These are phyloP conservation scores for Parnassius smintheus DNA, from an alignment of 2,888 invertebrate genomes.

Conservation along the genomic window DNA sequence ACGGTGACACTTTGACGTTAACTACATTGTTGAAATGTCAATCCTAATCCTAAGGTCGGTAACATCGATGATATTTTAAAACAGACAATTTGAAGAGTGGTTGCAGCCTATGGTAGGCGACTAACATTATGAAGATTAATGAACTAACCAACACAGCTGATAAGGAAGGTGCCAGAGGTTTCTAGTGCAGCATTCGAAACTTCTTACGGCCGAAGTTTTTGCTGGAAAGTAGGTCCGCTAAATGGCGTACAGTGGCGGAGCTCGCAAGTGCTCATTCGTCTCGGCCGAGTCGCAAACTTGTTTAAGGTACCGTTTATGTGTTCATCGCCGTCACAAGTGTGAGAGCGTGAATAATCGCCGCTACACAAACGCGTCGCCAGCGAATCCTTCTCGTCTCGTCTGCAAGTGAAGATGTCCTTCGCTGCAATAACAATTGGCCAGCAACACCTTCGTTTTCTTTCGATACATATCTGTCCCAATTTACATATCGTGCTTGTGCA, in stretches of 20 bases:
- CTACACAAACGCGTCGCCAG: conserved; percentile 15
- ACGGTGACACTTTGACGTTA: conserved; percentile 1
- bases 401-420: conserved; percentile 24
- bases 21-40: conserved; percentile 12
- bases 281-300: conserved; percentile 44
- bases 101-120: conserved; percentile 46
- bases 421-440: conserved; percentile 2
- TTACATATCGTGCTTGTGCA: conserved; percentile 47
- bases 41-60: conserved; percentile 29
- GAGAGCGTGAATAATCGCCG: conserved; percentile 10
- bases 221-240: conserved; percentile 39
- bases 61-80: conserved; percentile 40
- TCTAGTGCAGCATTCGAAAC: conserved; percentile 22
- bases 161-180: conserved; percentile 29
- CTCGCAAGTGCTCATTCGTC: conserved; percentile 35
- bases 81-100: conserved; percentile 38
- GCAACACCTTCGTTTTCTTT: conserved; percentile 35
- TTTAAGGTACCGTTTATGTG: conserved; percentile 49
- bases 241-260: conserved; percentile 28
- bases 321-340: conserved; percentile 26
- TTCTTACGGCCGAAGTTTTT: conserved; percentile 12
- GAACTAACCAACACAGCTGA: conserved; percentile 41
- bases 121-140: conserved; percentile 45
- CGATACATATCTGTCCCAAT: conserved; percentile 41
- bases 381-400: conserved; percentile 25